Evolutionary conservation across 1,140 invertebrate genomes (phyloP), one percentile per base, ranked within the genome.

Genomic region (Paraescarpia echinospica): DNA sequence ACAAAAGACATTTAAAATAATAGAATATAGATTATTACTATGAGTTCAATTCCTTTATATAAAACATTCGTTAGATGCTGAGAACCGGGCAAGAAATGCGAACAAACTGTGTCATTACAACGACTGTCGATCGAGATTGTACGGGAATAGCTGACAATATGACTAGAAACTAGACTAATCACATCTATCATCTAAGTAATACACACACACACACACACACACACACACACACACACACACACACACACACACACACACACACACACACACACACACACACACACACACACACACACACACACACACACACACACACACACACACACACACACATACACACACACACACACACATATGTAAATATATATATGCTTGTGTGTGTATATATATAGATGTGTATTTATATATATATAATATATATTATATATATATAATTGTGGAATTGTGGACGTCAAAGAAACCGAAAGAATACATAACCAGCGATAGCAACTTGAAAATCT

Each of bases 381-480:
- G 18, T 77, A 77, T 77, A 77, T 77, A 77, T 77, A 77, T 77
- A 77, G 5, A 77, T 77, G 18, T 77, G 18, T 77, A 77, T 77
- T 8, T 77, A 77, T 77, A 77, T 77, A 77, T 77, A 77, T 77
- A 77, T 77, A 77, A 77, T 77, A 77, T 77, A 77, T 77, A 77
- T 77, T n/a, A n/a, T n/a, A n/a, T n/a, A 51, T 51, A 51, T 51
- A 51, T 51, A 18, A 51, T 18, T 51, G 48, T 51, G 8, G 48
- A 51, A 51, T 51, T 12, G 41, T 41, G 41, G 12, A 41, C 41
- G 4, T 4, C 12, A 41, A 41, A 41, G 41, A 41, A 4, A 41
- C 4, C 41, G 12, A 12, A 4, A 4, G 12, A 41, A 41, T 41
- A 41, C 41, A 41, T 4, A 41, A 41, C 41, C 41, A 41, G 41